phyloP scores from a whole-genome alignment of 2,797 vertebrate species.

The Spheniscus humboldti region DNA sequence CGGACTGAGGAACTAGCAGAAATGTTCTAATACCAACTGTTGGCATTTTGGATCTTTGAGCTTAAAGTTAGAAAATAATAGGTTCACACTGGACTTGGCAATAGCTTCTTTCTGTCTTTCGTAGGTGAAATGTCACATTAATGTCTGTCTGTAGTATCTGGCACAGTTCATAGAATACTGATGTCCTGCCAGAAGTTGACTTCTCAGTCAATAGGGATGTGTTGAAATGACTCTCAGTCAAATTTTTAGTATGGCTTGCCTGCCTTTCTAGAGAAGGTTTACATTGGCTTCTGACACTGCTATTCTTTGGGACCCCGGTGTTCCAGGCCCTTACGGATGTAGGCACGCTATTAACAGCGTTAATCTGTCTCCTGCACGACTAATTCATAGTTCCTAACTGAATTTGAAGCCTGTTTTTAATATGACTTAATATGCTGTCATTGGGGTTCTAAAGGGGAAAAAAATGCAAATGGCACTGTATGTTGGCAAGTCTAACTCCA shows the following conservation, averaged over 20 bases:
- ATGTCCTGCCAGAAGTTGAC: background rate
- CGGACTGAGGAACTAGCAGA: background rate
- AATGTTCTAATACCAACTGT: background rate
- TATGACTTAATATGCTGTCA: background rate
- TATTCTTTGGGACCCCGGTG: background rate
- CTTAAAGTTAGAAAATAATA: background rate
- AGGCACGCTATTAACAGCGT: background rate
- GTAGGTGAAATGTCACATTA: background rate
- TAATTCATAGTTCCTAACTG: background rate
- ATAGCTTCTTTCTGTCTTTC: background rate
- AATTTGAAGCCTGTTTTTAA: background rate
- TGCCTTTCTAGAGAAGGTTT: background rate
- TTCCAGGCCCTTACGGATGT: background rate
- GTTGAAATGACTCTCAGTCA: background rate
- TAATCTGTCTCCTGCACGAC: background rate
- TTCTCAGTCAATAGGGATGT: background rate
- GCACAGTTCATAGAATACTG: background rate
- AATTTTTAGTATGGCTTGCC: background rate
- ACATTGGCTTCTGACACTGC: background rate
- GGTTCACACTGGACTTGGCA: background rate
- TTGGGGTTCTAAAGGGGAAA: background rate
- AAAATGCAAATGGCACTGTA: background rate
- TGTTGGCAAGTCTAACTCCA: background rate
- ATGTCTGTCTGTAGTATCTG: background rate
- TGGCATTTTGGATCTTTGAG: background rate